phyloP scores from a whole-genome alignment of 2,888 invertebrate species.

The Drosophila engyochracea region DNA sequence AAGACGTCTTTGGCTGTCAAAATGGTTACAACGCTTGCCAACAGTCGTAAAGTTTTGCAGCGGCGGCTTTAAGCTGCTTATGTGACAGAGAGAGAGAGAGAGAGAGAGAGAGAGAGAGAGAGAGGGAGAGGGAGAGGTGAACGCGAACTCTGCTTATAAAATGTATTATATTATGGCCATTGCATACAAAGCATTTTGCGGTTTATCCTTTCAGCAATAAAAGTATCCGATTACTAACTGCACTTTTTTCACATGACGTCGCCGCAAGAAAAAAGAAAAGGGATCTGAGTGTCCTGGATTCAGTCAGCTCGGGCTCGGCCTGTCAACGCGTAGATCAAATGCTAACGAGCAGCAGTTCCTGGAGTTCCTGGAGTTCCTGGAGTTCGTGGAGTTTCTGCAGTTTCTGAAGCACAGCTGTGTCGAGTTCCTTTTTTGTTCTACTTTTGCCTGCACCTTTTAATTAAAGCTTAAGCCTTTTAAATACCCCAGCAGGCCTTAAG shows the following conservation, averaged over 20 bases:
- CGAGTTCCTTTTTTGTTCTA: slow-evolving; percentile 14
- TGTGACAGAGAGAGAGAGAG: slow-evolving; percentile 20
- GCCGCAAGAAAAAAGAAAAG: background rate
- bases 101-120: background rate
- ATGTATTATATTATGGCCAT: slow-evolving; percentile 66
- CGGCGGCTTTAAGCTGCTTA: slow-evolving; percentile 73
- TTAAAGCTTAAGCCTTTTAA: slow-evolving; percentile 75
- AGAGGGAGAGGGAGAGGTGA: background rate
- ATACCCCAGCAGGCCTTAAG: slow-evolving; percentile 53
- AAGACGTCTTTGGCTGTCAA: slow-evolving; percentile 42
- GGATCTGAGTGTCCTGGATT: slow-evolving; percentile 7
- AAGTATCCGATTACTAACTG: slow-evolving; percentile 84
- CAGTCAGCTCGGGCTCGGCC: slow-evolving; percentile 5
- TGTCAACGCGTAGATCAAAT: slow-evolving; percentile 73
- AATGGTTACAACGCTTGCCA: slow-evolving; percentile 61
- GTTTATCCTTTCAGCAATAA: slow-evolving; percentile 85
- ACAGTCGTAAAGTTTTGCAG: slow-evolving; percentile 68
- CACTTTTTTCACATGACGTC: slow-evolving; percentile 69
- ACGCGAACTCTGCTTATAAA: slow-evolving; percentile 53
- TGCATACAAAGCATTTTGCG: slow-evolving; percentile 76
- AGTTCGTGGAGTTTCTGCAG: background rate
- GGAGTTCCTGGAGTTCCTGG: background rate
- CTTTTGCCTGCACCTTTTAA: slow-evolving; percentile 53
- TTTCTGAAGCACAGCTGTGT: slow-evolving; percentile 62
- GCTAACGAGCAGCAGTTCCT: slow-evolving; percentile 47